A percentile compares a stretch with the other conserved stretches of the same genome.
These are phyloP conservation scores for Porites evermanni DNA, from an alignment of 92 coral and sea anemone genomes.

Conservation along the genomic window DNA sequence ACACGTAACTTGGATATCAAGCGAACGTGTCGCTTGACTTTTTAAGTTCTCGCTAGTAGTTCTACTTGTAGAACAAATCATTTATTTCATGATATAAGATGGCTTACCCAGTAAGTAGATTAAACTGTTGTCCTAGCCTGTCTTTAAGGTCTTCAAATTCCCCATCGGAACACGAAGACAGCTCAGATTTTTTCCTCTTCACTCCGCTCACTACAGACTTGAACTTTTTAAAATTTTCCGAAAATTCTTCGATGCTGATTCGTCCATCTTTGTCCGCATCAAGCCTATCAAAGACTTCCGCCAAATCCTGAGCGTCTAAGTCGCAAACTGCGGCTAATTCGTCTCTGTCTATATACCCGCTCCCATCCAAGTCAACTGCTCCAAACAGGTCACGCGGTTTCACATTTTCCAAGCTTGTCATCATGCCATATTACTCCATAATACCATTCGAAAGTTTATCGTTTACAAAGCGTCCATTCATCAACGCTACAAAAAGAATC, in stretches of 20 bases:
- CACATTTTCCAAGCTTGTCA: slow-evolving; percentile 77
- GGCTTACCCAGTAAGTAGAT: slow-evolving; percentile 81
- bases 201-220: slow-evolving; percentile 86
- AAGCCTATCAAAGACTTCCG: slow-evolving; percentile 89
- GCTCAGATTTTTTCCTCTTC: slow-evolving; percentile 70
- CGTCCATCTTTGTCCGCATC: slow-evolving; percentile 94
- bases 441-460: background rate
- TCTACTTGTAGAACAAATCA: background rate
- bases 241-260: slow-evolving; percentile 96
- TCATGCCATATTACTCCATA: slow-evolving; percentile 49
- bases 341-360: slow-evolving; percentile 92
- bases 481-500: background rate
- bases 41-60: background rate
- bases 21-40: background rate
- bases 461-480: background rate
- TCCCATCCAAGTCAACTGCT: slow-evolving; percentile 92
- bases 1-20: slow-evolving; percentile 20
- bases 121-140: slow-evolving; percentile 74
- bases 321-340: slow-evolving; percentile 99
- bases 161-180: slow-evolving; percentile 65
- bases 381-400: slow-evolving; percentile 90
- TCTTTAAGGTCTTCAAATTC: slow-evolving; percentile 76
- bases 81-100: background rate
- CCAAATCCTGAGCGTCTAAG: slow-evolving; percentile 87
- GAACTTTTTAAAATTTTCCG: slow-evolving; percentile 93